Evolutionary conservation across 2,797 vertebrate genomes (phyloP), one percentile per base, ranked within the genome.

Genomic region (Acanthornis magna): DNA sequence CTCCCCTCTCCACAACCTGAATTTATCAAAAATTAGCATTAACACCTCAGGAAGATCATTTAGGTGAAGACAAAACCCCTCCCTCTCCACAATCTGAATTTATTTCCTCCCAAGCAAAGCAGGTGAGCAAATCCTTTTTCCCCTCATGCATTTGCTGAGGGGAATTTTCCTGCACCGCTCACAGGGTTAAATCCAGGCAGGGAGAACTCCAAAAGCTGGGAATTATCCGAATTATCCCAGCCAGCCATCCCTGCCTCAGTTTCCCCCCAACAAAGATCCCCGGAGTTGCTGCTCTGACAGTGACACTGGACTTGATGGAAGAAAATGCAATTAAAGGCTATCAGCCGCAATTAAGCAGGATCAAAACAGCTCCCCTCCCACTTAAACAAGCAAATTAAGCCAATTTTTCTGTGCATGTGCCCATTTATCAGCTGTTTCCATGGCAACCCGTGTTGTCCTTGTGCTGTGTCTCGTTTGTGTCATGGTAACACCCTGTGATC

Each of bases 351-450:
- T 95, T 88, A 95, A 86, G 47, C 77, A 21, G 83, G 91, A 95
- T 95, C 88, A 70, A 73, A 95, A 88, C 30, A 95, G 80, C 27
- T 96, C 93, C 77, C 90, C 90, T 93, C 94, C 91, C 90, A 87
- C 67, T 94, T 91, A 95, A 95, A 91, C 85, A 94, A 73, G 67
- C 86, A 93, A 93, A 90, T 95, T 84, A 94, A 94, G 73, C 58
- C 89, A 30, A 51, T 15, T 83, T 86, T 85, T 81, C 62, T 45
- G 68, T 45, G 70, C 71, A 2, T 76, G 77, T 87, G 96, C 80
- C 91, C 95, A 45, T 96, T 95, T 95, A 95, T 96, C 88, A 94
- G 90, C 86, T 34, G 93, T 94, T 93, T 50, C 95, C 79, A 82
- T 40, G 92, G 92, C 0, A 73, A 92, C 94, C 17, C 80, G 66